Evolutionary conservation across 1,140 invertebrate genomes (phyloP).

Genomic region (Melipona quadrifasciata): DNA sequence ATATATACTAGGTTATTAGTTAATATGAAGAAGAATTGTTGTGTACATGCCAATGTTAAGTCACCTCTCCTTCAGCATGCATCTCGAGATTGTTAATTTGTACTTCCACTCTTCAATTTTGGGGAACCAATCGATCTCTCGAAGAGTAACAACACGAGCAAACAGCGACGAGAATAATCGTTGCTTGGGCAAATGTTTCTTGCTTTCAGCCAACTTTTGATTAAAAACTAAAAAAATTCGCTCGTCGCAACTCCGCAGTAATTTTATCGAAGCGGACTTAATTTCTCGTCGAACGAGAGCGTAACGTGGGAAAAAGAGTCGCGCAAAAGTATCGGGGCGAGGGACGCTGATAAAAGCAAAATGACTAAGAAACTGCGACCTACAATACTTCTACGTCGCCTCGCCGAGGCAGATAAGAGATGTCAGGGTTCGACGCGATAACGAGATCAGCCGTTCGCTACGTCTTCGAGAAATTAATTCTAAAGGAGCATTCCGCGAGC

Average conservation of each 20-base stretch:
- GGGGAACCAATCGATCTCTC: background rate
- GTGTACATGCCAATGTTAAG: background rate
- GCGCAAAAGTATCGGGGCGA: background rate
- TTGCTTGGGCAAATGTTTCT: too few species aligned
- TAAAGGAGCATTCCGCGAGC: background rate
- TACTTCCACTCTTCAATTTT: conserved; percentile 43
- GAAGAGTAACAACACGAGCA: background rate
- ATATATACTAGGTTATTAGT: conserved; percentile 1
- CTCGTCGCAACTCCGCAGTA: too few species aligned
- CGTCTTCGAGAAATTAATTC: conserved; percentile 18
- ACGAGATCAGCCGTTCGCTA: conserved; percentile 35
- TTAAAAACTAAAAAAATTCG: too few species aligned
- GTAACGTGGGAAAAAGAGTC: background rate
- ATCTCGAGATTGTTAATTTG: background rate
- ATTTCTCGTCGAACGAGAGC: background rate
- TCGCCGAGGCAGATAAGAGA: conserved; percentile 61
- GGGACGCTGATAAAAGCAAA: background rate
- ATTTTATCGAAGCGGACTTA: too few species aligned
- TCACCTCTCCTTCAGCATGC: conserved; percentile 16
- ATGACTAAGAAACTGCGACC: conserved; percentile 26
- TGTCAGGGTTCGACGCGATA: conserved; percentile 67
- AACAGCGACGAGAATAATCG: too few species aligned
- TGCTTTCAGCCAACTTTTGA: too few species aligned
- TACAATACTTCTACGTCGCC: conserved; percentile 27
- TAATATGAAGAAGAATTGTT: background rate